Conservation (phyloP, 1,140 invertebrate species). For the Mycetomoellerius zeteki region DNA sequence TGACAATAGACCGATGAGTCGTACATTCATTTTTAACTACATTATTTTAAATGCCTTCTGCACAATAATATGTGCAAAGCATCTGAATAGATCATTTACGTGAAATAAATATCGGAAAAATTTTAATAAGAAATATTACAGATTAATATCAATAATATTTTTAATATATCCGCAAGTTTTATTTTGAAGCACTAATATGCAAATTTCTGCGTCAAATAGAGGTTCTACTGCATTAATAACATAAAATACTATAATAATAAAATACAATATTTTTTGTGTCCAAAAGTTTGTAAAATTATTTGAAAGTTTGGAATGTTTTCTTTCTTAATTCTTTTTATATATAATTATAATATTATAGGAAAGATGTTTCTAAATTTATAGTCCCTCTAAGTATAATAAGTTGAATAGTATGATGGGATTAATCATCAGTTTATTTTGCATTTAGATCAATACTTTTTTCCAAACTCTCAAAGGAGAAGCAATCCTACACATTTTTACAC, state of each 20-base stretch:
- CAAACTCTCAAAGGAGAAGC: conserved; percentile 43
- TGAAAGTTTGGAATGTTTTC: conserved; percentile 14
- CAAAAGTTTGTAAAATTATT: conserved; percentile 47
- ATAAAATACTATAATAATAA: conserved; percentile 29
- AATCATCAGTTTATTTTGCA: not conserved
- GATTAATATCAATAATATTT: not conserved
- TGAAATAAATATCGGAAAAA: not conserved
- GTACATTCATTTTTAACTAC: not conserved
- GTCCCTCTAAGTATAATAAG: conserved; percentile 22
- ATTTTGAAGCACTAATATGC: not conserved
- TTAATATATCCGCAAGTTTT: conserved; percentile 7
- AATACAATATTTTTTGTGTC: not conserved
- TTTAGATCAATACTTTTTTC: conserved; percentile 21
- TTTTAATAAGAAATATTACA: conserved; percentile 1
- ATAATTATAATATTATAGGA: conserved; percentile 14
- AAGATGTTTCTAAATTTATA: conserved; percentile 43
- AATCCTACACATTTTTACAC: conserved; percentile 53
- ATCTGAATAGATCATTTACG: not conserved
- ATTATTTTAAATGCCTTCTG: conserved; percentile 8
- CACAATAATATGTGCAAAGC: not conserved
- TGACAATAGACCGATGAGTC: conserved; percentile 30
- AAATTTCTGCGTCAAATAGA: conserved; percentile 27
- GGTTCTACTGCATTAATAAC: conserved; percentile 49
- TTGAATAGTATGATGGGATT: conserved; percentile 31
- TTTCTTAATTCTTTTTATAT: conserved; percentile 13